These are phyloP conservation scores for Drosophila algonquin DNA, from an alignment of 2,888 invertebrate genomes.

Conservation along the genomic window DNA sequence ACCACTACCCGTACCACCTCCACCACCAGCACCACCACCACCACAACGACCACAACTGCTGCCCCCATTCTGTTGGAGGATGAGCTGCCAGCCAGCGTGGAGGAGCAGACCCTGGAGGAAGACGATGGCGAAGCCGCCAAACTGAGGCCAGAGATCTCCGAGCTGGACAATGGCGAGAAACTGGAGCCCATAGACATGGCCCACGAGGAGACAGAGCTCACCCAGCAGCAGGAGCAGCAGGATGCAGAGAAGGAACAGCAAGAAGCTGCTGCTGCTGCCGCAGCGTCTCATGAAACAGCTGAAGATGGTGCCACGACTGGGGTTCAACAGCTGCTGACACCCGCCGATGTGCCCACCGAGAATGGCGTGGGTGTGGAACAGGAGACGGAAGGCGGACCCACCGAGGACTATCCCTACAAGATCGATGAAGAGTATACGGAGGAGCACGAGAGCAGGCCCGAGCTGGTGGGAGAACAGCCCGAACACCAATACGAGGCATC, in stretches of 20 bases:
- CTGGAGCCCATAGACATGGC: slow-evolving; percentile 58
- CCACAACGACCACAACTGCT: slow-evolving; percentile 46
- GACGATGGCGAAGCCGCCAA: slow-evolving; percentile 60
- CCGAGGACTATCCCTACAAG: slow-evolving; percentile 82
- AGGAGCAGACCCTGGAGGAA: slow-evolving; percentile 80
- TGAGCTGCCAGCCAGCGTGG: slow-evolving; percentile 59
- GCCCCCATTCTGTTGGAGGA: slow-evolving; percentile 53
- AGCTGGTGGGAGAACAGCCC: slow-evolving; percentile 22
- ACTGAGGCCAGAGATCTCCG: slow-evolving; percentile 44
- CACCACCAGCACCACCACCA: slow-evolving; percentile 40
- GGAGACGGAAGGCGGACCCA: slow-evolving; percentile 54
- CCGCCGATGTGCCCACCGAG: slow-evolving; percentile 62
- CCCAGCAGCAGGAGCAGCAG: slow-evolving; percentile 46
- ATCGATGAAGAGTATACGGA: slow-evolving; percentile 80
- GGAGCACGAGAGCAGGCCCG: slow-evolving; percentile 58
- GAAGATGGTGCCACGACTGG: slow-evolving; percentile 51
- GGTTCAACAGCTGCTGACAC: slow-evolving; percentile 62
- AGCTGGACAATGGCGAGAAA: slow-evolving; percentile 55
- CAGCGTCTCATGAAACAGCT: background rate
- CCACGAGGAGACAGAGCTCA: slow-evolving; percentile 66
- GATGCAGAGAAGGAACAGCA: slow-evolving; percentile 14
- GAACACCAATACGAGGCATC: slow-evolving; percentile 1
- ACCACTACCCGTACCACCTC: slow-evolving; percentile 40
- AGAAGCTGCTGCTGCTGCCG: slow-evolving; percentile 11
- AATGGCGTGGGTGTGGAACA: slow-evolving; percentile 47